Conservation (phyloP, 2,888 invertebrate species). For the Halictus ligatus region DNA sequence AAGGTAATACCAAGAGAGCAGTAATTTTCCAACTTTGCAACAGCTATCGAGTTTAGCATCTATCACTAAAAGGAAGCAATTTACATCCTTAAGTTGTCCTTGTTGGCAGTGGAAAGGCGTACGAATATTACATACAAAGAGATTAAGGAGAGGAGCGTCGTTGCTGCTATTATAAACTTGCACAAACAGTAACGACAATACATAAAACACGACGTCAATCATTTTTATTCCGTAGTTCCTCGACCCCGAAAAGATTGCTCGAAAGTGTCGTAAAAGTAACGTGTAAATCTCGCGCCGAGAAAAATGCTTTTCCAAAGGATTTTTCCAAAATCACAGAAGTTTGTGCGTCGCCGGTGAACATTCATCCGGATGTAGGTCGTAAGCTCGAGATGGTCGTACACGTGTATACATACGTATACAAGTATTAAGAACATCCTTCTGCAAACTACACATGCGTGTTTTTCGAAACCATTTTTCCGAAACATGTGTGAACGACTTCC, state of each 20-base stretch:
- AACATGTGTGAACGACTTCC: not conserved
- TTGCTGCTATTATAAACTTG: not conserved
- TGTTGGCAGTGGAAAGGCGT: not conserved
- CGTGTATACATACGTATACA: too few species aligned
- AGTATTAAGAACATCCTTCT: not conserved
- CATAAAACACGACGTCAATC: not conserved
- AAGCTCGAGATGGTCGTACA: too few species aligned
- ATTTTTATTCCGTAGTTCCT: too few species aligned
- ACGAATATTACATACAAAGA: slow-evolving; percentile 1
- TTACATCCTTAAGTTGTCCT: slow-evolving; percentile 15
- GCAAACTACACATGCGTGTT: not conserved
- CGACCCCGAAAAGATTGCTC: not conserved
- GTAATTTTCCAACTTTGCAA: slow-evolving; percentile 11
- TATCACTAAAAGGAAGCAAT: slow-evolving; percentile 22
- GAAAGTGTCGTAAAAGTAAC: too few species aligned
- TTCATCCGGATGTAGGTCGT: too few species aligned
- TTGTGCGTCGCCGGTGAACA: too few species aligned
- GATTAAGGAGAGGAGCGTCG: not conserved
- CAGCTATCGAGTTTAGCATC: slow-evolving; percentile 18
- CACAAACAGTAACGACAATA: not conserved
- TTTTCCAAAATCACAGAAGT: too few species aligned
- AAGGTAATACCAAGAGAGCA: slow-evolving; percentile 1
- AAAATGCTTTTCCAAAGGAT: too few species aligned
- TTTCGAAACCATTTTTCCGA: not conserved
- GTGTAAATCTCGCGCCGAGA: not conserved